Percentiles rank a stretch among this genome's conserved stretches.
phyloP scores from a whole-genome alignment of 2,113 vertebrate species.

The Rana temporaria region DNA sequence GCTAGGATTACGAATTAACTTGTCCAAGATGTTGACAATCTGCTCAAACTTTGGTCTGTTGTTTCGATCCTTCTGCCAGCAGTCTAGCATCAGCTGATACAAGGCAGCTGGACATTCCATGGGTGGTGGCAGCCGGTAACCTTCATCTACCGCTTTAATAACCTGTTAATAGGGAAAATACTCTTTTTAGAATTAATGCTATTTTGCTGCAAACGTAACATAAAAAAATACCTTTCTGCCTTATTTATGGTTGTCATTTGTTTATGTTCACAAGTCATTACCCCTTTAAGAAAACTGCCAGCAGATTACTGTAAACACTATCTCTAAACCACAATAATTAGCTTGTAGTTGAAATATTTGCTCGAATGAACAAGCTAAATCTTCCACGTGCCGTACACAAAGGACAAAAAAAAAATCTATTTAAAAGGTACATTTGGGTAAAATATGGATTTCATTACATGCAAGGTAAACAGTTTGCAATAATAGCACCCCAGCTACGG shows the following conservation, averaged over 20 bases:
- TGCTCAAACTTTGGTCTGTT: slow-evolving; percentile 97
- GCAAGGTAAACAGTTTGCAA: slow-evolving; percentile 49
- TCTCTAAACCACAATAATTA: not conserved
- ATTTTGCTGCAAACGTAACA: not conserved
- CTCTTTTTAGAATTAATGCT: not conserved
- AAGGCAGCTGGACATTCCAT: slow-evolving; percentile 98
- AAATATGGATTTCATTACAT: slow-evolving; percentile 23
- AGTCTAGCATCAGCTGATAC: slow-evolving; percentile 98
- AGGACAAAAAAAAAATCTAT: slow-evolving; percentile 5
- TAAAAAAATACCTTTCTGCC: not conserved
- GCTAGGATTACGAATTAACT: slow-evolving; percentile 95
- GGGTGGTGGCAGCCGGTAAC: slow-evolving; percentile 93
- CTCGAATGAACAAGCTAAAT: not conserved
- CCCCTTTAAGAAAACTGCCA: not conserved
- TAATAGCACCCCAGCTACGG: slow-evolving; percentile 24
- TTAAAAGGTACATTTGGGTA: slow-evolving; percentile 51
- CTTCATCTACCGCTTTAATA: slow-evolving; percentile 97
- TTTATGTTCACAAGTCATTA: not conserved
- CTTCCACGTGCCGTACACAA: not conserved
- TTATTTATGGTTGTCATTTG: not conserved
- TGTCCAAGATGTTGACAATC: slow-evolving; percentile 98
- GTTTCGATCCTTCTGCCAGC: slow-evolving; percentile 98
- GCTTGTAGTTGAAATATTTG: not conserved
- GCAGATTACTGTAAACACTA: not conserved
- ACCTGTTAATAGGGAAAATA: slow-evolving; percentile 74